These are phyloP conservation scores for Thymelicus sylvestris DNA, from an alignment of 2,888 invertebrate species.

Conservation along the genomic window DNA sequence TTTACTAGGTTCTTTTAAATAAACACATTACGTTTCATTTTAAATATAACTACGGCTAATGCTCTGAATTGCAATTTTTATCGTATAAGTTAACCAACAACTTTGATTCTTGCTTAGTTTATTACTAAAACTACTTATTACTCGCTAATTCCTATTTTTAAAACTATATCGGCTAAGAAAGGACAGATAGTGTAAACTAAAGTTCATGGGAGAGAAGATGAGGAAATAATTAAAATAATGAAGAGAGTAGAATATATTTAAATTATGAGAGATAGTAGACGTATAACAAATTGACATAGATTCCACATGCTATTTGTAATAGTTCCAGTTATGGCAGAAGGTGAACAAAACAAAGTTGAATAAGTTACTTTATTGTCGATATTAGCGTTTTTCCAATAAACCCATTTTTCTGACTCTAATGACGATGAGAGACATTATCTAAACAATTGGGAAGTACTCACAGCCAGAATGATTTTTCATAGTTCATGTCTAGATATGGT, in stretches of 20 bases:
- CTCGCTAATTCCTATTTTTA: constrained; percentile 69
- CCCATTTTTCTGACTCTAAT: constrained; percentile 50
- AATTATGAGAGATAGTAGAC: constrained; percentile 31
- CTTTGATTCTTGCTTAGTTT: constrained; percentile 67
- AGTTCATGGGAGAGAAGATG: constrained; percentile 47
- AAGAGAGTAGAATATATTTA: constrained; percentile 29
- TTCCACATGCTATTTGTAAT: constrained; percentile 43
- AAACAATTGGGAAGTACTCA: constrained; percentile 76
- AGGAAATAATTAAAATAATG: constrained; percentile 51
- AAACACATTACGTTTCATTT: constrained; percentile 68
- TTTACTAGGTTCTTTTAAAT: constrained; percentile 65
- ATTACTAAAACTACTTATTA: constrained; percentile 70
- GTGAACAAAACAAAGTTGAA: constrained; percentile 39
- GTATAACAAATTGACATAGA: constrained; percentile 65
- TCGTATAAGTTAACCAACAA: constrained; percentile 82
- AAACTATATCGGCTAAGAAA: constrained; percentile 69
- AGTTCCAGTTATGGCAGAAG: constrained; percentile 41
- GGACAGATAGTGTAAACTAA: constrained; percentile 53
- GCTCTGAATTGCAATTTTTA: constrained; percentile 83
- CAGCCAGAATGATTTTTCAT: constrained; percentile 83
- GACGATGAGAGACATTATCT: constrained; percentile 61
- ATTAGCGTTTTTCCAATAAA: constrained; percentile 53
- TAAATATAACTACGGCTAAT: constrained; percentile 73
- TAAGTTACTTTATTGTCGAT: constrained; percentile 65
- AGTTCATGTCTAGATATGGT: constrained; percentile 79